phyloP scores from a whole-genome alignment of 1,140 invertebrate genomes.

The Orius laevigatus region DNA sequence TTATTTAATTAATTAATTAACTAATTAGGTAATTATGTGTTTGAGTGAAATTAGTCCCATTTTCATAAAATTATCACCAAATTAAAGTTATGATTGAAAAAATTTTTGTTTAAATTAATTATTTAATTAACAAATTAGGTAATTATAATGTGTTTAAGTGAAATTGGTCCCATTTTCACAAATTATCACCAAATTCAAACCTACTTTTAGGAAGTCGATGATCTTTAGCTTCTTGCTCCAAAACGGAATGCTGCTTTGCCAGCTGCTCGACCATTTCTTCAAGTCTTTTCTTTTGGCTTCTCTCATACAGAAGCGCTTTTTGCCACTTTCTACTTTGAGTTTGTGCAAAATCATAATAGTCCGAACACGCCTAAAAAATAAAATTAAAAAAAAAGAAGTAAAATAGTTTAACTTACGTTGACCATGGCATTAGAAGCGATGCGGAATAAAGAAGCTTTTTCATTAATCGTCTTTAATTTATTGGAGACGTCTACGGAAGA shows the following conservation, averaged over 20 bases:
- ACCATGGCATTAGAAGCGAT: conserved; percentile 93
- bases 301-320: conserved; percentile 79
- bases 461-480: conserved; percentile 63
- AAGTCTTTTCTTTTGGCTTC: conserved; percentile 81
- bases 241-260: conserved; percentile 84
- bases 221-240: conserved; percentile 60
- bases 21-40: too few species aligned
- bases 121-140: too few species aligned
- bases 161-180: too few species aligned
- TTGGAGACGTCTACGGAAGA: conserved; percentile 34
- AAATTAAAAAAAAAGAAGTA: conserved; percentile 1
- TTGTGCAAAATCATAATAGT: conserved; percentile 75
- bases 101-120: too few species aligned
- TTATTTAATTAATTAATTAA: too few species aligned
- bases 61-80: too few species aligned
- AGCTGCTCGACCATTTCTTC: conserved; percentile 96
- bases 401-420: conserved; percentile 50
- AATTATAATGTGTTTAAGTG: too few species aligned
- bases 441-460: conserved; percentile 79
- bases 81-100: too few species aligned
- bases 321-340: conserved; percentile 79
- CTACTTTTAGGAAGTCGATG: conserved; percentile 26
- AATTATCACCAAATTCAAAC: conserved; percentile 18
- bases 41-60: too few species aligned
- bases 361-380: conserved; percentile 58